A percentile compares a stretch with the other conserved stretches of the same genome.
Conservation (phyloP, 2,113 vertebrate genomes). For the Corvus hawaiiensis region DNA sequence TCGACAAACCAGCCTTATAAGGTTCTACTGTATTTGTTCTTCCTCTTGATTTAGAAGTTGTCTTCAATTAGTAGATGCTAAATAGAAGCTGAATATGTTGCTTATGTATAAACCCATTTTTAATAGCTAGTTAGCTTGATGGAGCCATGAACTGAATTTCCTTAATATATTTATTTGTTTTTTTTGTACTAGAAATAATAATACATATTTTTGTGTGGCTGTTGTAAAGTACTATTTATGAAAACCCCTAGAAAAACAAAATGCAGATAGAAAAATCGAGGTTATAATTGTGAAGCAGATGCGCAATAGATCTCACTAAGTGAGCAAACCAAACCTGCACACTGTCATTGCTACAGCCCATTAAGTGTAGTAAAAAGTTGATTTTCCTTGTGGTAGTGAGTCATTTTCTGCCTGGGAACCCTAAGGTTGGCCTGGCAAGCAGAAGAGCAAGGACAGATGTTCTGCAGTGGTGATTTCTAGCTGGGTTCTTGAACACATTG, state of each 20-base stretch:
- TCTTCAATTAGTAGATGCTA: not conserved
- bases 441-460: not conserved
- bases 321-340: not conserved
- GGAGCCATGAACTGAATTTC: not conserved
- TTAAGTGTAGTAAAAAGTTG: not conserved
- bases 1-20: not conserved
- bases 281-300: not conserved
- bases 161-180: not conserved
- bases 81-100: not conserved
- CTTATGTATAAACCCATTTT: not conserved
- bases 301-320: not conserved
- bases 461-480: slow-evolving; percentile 33
- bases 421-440: not conserved
- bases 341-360: fast-evolving
- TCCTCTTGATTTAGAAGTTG: not conserved
- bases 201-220: not conserved
- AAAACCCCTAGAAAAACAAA: not conserved
- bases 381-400: not conserved
- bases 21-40: not conserved
- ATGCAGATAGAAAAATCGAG: not conserved
- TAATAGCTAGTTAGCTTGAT: not conserved
- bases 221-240: not conserved
- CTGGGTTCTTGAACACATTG: not conserved
- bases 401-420: slow-evolving; percentile 14
- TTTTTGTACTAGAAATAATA: not conserved